Evolutionary conservation across 2,113 vertebrate genomes (phyloP), one percentile per base, ranked within the genome.

Genomic region (Cottus gobio): DNA sequence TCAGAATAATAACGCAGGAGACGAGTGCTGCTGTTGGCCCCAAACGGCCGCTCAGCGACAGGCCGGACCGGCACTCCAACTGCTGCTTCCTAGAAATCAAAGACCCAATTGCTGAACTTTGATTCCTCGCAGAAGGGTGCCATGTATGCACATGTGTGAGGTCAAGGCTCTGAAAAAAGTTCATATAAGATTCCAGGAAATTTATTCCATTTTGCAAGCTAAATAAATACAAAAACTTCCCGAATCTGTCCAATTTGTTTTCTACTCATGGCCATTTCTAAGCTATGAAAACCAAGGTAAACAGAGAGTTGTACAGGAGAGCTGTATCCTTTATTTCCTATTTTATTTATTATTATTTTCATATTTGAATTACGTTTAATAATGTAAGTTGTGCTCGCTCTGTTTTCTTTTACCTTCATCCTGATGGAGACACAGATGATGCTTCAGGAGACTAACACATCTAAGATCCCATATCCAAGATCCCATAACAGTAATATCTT

Each of bases 31-130:
- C 87, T 80, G 84, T 71, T 81, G 84, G 85, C 89, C 82, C 71
- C 80, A 61, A 77, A 64, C 39, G 1, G 20, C 63, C 36, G 11
- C 54, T 67, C 60, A 70, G 86, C 28, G 57, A 70, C 80, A 79
- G 77, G 72, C 79, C 20, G 68, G 70, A 85, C 44, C 46, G n/a
- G 71, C 56, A 30, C 79, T 71, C 81, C 79, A 56, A 76, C 82
- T 24, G 82, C 79, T 87, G 83, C 77, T 93, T 91, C 91, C 82
- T 65, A 89, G 89, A 92, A 95, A 92, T 93, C 87, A 94, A 92
- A 90, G 78, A 90, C 61, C 71, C 70, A 70, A 68, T 63, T 24
- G 82, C 58, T 87, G 89, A 90, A 90, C 90, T 88, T 81, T 90
- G 90, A 80, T 84, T 80, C 75, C 26, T 57, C 57, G 3, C 56